These are phyloP conservation scores for Addax nasomaculatus DNA, from an alignment of 2,113 vertebrate genomes.

Conservation along the genomic window DNA sequence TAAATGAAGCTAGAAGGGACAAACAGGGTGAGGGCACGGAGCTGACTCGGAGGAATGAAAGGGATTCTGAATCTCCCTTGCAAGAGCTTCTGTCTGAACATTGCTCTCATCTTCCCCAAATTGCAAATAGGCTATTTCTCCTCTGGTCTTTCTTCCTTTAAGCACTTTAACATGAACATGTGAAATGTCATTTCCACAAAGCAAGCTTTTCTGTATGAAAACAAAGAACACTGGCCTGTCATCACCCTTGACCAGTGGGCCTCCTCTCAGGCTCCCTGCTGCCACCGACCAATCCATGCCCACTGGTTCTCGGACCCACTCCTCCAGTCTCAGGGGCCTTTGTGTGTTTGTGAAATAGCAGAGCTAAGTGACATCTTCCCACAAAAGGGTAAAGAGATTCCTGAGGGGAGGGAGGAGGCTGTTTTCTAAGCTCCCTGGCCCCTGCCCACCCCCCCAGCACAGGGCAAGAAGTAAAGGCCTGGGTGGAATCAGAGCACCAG, in stretches of 20 bases:
- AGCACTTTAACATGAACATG: neutral
- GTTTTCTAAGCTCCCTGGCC: neutral
- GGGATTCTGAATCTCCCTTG: neutral
- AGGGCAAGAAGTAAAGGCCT: neutral
- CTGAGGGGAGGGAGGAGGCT: neutral
- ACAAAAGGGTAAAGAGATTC: neutral
- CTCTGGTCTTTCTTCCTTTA: neutral
- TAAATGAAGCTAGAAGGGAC: neutral
- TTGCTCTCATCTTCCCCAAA: neutral
- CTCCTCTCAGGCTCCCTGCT: neutral
- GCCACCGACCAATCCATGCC: neutral
- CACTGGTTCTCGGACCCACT: neutral
- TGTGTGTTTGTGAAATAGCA: neutral
- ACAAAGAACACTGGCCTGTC: neutral
- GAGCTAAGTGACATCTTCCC: neutral
- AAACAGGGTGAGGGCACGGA: accelerated
- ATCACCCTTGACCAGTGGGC: too few relatives aligned
- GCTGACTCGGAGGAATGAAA: neutral
- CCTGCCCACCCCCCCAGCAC: neutral
- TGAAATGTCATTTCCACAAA: neutral
- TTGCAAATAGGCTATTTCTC: neutral
- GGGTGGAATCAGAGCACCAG: neutral
- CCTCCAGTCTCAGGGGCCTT: neutral
- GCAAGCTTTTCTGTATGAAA: neutral
- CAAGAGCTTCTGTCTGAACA: neutral